A percentile compares a stretch with the other conserved stretches of the same genome.
Evolutionary conservation across 2,797 vertebrate species (phyloP).

Genomic region (Arrhamphus sclerolepis): DNA sequence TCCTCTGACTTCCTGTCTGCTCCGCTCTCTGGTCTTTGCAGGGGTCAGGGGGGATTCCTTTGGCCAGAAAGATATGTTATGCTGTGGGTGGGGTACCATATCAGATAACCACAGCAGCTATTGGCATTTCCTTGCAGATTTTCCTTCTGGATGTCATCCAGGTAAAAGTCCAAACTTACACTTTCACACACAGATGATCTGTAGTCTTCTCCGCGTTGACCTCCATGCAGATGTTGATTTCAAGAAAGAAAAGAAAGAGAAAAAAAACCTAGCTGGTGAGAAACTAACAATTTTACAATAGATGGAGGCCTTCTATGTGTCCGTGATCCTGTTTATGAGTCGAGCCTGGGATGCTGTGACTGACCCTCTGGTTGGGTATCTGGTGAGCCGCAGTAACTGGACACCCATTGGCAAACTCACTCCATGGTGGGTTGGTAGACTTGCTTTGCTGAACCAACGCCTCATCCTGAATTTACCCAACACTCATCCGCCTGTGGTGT

Average conservation of each 20-base stretch:
- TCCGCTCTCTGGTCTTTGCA: constrained; percentile 32
- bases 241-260: background rate
- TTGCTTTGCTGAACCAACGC: background rate
- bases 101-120: constrained; percentile 72
- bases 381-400: constrained; percentile 77
- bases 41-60: constrained; percentile 56
- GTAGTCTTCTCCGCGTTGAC: accelerated
- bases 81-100: constrained; percentile 76
- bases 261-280: no score
- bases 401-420: constrained; percentile 75
- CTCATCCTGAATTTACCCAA: constrained; percentile 13
- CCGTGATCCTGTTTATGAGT: constrained; percentile 79
- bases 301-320: constrained; percentile 77
- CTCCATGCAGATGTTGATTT: background rate
- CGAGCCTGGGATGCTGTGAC: constrained; percentile 81
- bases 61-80: constrained; percentile 78
- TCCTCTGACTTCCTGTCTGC: background rate
- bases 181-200: background rate
- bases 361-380: constrained; percentile 78
- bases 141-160: constrained; percentile 82
- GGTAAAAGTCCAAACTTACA: constrained; percentile 49
- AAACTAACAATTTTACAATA: constrained; percentile 22
- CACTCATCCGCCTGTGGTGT: background rate
- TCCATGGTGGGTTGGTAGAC: constrained; percentile 72
- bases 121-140: constrained; percentile 78